A percentile compares a stretch with the other conserved stretches of the same genome.
Evolutionary conservation across 1,140 invertebrate genomes (phyloP).

Genomic region (Zaprionus lachaisei): DNA sequence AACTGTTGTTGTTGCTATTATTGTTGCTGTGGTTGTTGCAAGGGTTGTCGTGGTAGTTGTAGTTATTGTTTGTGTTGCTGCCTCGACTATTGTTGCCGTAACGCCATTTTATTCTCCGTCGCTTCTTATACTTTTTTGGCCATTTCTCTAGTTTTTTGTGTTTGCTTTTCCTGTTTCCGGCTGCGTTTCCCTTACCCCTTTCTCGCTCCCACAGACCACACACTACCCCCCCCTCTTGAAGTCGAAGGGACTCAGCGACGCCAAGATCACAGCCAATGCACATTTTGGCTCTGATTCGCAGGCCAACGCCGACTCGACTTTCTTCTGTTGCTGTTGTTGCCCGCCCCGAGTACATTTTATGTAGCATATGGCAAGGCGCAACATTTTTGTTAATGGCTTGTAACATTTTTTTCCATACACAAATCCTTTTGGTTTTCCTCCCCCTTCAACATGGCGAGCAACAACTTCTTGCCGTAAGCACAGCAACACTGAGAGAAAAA

Average conservation of each 20-base stretch:
- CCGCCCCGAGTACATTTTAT: slow-evolving; percentile 63
- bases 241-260: slow-evolving; percentile 45
- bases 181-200: slow-evolving; percentile 37
- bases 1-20: slow-evolving; percentile 59
- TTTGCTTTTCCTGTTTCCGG: slow-evolving; percentile 78
- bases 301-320: neutral
- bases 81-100: slow-evolving; percentile 66
- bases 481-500: neutral
- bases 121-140: slow-evolving; percentile 31
- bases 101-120: slow-evolving; percentile 49
- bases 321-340: slow-evolving; percentile 36
- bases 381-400: slow-evolving; percentile 81
- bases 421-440: slow-evolving; percentile 55
- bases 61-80: slow-evolving; percentile 32
- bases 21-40: slow-evolving; percentile 38
- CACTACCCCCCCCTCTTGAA: neutral
- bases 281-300: slow-evolving; percentile 68
- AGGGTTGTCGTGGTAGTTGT: slow-evolving; percentile 27
- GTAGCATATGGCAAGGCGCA: slow-evolving; percentile 78
- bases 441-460: neutral
- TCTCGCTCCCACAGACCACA: neutral
- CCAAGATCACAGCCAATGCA: slow-evolving; percentile 74
- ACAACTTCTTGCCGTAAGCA: slow-evolving; percentile 6
- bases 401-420: slow-evolving; percentile 71
- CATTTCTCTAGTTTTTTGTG: slow-evolving; percentile 53